phyloP scores from a whole-genome alignment of 2,888 invertebrate species.

The Drosophila mimica region DNA sequence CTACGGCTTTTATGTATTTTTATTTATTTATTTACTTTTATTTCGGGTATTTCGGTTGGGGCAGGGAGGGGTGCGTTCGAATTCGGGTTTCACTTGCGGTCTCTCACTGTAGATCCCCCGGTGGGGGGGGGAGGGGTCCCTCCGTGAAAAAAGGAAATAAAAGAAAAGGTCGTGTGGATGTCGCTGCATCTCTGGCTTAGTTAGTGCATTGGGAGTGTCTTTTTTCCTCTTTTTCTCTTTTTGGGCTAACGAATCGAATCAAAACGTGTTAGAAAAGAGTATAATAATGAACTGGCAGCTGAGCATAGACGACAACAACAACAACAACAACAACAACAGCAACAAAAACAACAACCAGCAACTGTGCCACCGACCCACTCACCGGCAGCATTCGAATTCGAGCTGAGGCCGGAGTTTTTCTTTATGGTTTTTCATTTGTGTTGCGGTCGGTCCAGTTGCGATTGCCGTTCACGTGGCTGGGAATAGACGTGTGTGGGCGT shows the following conservation, averaged over 20 bases:
- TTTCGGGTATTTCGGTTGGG: not conserved
- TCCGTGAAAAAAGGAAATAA: constrained; percentile 1
- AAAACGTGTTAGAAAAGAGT: constrained; percentile 72
- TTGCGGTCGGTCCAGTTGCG: constrained; percentile 53
- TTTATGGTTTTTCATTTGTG: constrained; percentile 62
- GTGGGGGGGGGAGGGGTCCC: too few species aligned
- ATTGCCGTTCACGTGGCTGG: constrained; percentile 29
- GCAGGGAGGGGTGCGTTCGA: not conserved
- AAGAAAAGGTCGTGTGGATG: constrained; percentile 8
- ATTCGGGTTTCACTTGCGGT: constrained; percentile 37
- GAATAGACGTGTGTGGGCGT: constrained; percentile 42
- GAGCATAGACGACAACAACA: constrained; percentile 19
- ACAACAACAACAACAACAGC: constrained; percentile 8
- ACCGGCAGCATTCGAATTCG: constrained; percentile 29
- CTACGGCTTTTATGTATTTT: constrained; percentile 52
- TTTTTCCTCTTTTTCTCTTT: not conserved
- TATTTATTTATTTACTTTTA: constrained; percentile 10
- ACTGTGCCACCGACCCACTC: constrained; percentile 32
- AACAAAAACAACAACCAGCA: constrained; percentile 18
- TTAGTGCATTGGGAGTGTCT: constrained; percentile 52
- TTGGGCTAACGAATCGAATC: constrained; percentile 62
- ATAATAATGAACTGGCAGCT: constrained; percentile 66
- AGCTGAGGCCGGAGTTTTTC: constrained; percentile 36
- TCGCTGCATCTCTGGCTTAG: constrained; percentile 37
- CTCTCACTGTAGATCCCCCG: too few species aligned